Conservation (phyloP, 2,888 invertebrate species). For the Petrolisthes cinctipes region DNA sequence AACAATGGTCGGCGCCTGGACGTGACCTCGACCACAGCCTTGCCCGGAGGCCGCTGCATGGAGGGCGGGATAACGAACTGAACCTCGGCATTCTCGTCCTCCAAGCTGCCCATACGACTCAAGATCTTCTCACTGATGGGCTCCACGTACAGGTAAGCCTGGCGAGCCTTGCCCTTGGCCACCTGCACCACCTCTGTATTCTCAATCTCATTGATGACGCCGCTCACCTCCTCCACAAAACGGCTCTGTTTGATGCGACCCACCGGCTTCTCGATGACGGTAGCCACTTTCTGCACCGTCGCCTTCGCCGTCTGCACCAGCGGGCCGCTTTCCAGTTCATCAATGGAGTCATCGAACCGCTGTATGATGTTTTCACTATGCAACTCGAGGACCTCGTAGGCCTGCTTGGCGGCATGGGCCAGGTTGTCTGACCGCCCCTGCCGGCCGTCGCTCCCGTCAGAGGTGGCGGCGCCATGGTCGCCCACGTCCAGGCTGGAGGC, state of each 20-base stretch:
- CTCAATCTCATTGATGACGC: conserved; percentile 60
- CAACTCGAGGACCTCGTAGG: conserved; percentile 46
- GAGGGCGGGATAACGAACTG: conserved; percentile 64
- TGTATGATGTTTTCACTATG: conserved; percentile 52
- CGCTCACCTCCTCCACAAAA: conserved; percentile 58
- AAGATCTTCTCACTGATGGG: conserved; percentile 62
- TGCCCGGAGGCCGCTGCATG: conserved; percentile 46
- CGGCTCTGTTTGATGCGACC: conserved; percentile 46
- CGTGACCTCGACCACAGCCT: conserved; percentile 41
- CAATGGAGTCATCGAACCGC: conserved; percentile 51
- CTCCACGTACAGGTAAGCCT: conserved; percentile 63
- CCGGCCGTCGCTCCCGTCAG: conserved; percentile 41
- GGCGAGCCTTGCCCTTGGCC: conserved; percentile 55
- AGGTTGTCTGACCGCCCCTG: conserved; percentile 45
- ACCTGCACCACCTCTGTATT: conserved; percentile 64
- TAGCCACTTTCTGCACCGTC: conserved; percentile 57
- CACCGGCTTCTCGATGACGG: conserved; percentile 58
- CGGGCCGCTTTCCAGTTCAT: conserved; percentile 58
- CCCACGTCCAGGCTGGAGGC: conserved; percentile 57
- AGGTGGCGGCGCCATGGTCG: conserved; percentile 46
- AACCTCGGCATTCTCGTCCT: conserved; percentile 56
- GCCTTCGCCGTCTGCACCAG: conserved; percentile 61
- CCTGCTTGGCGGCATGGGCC: conserved; percentile 48
- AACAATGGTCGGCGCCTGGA: conserved; percentile 43
- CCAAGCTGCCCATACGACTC: conserved; percentile 59